Evolutionary conservation across 1,140 invertebrate genomes (phyloP), one percentile per base, ranked within the genome.

Genomic region (Sesamia nonagrioides): DNA sequence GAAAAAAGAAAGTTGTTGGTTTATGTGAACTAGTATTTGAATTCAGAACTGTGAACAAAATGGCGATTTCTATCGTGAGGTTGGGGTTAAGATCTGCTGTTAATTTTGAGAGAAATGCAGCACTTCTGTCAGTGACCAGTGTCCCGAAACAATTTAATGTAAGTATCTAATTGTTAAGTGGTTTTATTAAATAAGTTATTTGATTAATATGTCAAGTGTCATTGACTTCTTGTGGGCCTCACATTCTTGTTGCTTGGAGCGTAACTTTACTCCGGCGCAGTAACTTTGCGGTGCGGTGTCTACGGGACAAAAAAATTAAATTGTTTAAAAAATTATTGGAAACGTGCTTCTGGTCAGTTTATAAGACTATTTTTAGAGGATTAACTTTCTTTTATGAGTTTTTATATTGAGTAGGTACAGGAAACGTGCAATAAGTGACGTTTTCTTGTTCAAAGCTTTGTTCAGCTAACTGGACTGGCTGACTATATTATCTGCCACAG

Each of bases 1-100:
- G 42, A 77, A 68, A 58, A 77, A 54, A 66, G 66, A 54, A 66
- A 77, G 75, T 21, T 18, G 27, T 72, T 76, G 75, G 72, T 72
- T 78, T 81, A 78, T 79, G 77, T 86, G 68, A 80, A 72, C 73
- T 50, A 80, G 27, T 27, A 27, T 82, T 77, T 80, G 61, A 84
- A 82, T 79, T 73, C 61, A 79, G 63, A 69, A 80, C 80, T 89
- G 84, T 66, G 48, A 48, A 79, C 81, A 92, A 88, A 76, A 94
- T 94, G 93, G 93, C 91, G 82, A 79, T 89, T 35, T 90, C 90
- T 18, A 79, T 94, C 35, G 83, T 92, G 78, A 91, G 90, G 82
- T 73, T 91, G 60, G 91, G 92, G 86, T 79, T 92, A 68, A 84
- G 91, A 71, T 86, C 89, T 61, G 86, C 84, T 69, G 81, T 87